These are phyloP conservation scores for Alauda arvensis DNA, from an alignment of 2,797 vertebrate species.

Conservation along the genomic window DNA sequence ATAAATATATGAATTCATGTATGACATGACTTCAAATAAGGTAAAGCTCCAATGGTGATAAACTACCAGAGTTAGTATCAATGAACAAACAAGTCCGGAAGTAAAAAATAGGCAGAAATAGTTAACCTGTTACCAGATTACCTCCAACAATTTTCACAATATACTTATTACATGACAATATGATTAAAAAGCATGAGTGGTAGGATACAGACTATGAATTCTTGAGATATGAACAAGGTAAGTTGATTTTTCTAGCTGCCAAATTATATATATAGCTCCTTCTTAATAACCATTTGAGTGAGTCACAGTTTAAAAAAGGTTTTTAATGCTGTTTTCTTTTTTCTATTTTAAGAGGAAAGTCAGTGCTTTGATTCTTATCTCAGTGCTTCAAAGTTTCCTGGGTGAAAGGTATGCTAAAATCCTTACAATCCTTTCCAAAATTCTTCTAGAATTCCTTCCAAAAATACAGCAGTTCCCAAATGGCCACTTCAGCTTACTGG, in stretches of 20 bases:
- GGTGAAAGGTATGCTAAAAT: background rate
- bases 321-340: background rate
- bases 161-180: background rate
- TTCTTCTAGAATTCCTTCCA: background rate
- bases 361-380: background rate
- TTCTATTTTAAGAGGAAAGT: background rate
- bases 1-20: background rate
- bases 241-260: background rate
- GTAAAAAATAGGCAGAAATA: background rate
- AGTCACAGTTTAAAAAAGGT: background rate
- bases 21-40: background rate
- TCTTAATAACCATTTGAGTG: background rate
- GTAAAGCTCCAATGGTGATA: background rate
- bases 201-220: background rate
- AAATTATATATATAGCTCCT: background rate
- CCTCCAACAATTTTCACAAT: background rate
- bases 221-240: background rate
- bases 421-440: background rate
- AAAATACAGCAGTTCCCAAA: background rate
- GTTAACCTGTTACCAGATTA: background rate
- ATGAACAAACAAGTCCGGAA: background rate
- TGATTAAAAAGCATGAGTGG: background rate
- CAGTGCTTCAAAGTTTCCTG: background rate
- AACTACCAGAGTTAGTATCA: background rate
- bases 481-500: accelerated